Conservation (phyloP, 2,888 invertebrate species). For the Cerastis rubricosa region DNA sequence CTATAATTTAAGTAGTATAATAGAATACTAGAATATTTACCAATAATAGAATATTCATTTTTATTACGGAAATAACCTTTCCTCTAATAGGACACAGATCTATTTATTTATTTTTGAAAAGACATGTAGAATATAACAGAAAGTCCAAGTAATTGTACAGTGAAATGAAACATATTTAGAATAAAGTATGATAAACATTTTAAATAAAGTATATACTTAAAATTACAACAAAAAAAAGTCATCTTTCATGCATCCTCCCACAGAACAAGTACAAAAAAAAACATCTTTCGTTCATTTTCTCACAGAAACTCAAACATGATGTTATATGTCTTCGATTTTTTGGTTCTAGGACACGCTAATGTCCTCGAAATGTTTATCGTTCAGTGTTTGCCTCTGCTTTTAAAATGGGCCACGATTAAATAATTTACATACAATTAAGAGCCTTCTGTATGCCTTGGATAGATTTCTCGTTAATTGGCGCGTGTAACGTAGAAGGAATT, state of each 20-base stretch:
- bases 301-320: too few species aligned
- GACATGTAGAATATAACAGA: too few species aligned
- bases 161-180: too few species aligned
- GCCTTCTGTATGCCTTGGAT: not conserved
- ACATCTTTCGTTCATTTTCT: too few species aligned
- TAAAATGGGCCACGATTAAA: not conserved
- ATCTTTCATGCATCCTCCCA: too few species aligned
- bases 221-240: too few species aligned
- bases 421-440: not conserved
- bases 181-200: too few species aligned
- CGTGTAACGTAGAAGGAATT: not conserved
- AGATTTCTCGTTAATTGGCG: not conserved
- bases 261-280: too few species aligned
- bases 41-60: slow-evolving; percentile 13
- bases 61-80: not conserved
- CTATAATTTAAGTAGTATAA: slow-evolving; percentile 4
- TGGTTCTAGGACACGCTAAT: not conserved
- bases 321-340: not conserved
- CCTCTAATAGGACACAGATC: not conserved
- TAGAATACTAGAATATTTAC: not conserved
- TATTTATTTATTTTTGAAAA: too few species aligned
- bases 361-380: not conserved
- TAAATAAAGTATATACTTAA: too few species aligned
- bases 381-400: not conserved
- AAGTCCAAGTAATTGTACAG: too few species aligned